phyloP scores from a whole-genome alignment of 2,888 invertebrate species.

The Chalcis sispes region DNA sequence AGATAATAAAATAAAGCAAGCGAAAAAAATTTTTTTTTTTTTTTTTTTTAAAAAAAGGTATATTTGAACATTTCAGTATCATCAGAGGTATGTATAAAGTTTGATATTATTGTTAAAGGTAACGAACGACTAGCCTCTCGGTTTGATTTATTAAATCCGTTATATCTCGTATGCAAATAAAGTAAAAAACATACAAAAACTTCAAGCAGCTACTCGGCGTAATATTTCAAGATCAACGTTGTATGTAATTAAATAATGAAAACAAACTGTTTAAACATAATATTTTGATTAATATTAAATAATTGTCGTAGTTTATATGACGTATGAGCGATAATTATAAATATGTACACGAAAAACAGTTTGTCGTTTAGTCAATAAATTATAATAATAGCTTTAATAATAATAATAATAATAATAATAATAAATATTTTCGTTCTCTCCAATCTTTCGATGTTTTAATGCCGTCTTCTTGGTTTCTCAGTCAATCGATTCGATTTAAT shows the following conservation, averaged over 20 bases:
- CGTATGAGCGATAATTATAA: slow-evolving; percentile 41
- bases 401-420: slow-evolving; percentile 32
- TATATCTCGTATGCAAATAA: slow-evolving; percentile 18
- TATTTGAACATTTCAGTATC: slow-evolving; percentile 50
- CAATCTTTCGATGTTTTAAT: neutral
- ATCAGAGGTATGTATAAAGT: slow-evolving; percentile 52
- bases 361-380: slow-evolving; percentile 41
- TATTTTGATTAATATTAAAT: slow-evolving; percentile 28
- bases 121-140: slow-evolving; percentile 57
- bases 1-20: too few species aligned
- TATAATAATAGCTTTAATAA: slow-evolving; percentile 43
- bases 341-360: slow-evolving; percentile 53
- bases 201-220: slow-evolving; percentile 22
- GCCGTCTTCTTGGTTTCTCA: slow-evolving; percentile 1
- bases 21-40: too few species aligned
- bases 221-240: slow-evolving; percentile 18
- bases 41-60: slow-evolving; percentile 53
- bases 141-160: slow-evolving; percentile 51
- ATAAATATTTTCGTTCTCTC: slow-evolving; percentile 49
- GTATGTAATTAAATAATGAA: slow-evolving; percentile 12
- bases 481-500: slow-evolving; percentile 15
- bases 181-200: slow-evolving; percentile 2
- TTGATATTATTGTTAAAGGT: slow-evolving; percentile 46
- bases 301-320: slow-evolving; percentile 14
- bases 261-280: slow-evolving; percentile 3